A percentile compares a stretch with the other conserved stretches of the same genome.
These are phyloP conservation scores for Polylopha cassiicola DNA, from an alignment of 2,888 invertebrate species.

Conservation along the genomic window DNA sequence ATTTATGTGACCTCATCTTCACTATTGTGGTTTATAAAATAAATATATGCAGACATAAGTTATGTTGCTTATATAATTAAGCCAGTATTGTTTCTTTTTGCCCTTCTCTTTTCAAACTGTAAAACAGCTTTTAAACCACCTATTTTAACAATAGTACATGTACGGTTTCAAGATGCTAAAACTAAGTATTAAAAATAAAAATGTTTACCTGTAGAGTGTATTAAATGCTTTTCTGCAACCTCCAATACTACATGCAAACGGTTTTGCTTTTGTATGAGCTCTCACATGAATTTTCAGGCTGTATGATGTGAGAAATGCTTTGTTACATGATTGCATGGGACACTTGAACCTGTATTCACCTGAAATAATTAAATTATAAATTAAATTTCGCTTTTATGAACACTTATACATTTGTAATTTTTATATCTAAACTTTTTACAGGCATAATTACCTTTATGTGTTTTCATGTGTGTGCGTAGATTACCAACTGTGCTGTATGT, in stretches of 20 bases:
- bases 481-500: constrained; percentile 97
- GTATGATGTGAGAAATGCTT: constrained; percentile 96
- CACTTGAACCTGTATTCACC: constrained; percentile 97
- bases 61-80: too few relatives aligned
- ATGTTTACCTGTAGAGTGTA: constrained; percentile 87
- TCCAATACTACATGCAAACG: constrained; percentile 89
- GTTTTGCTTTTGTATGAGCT: constrained; percentile 95
- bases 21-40: too few relatives aligned
- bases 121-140: too few relatives aligned
- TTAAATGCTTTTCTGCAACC: constrained; percentile 96
- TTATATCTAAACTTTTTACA: too few relatives aligned
- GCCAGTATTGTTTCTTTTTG: too few relatives aligned
- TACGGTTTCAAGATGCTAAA: constrained; percentile 6
- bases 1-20: too few relatives aligned
- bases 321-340: constrained; percentile 90
- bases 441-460: constrained; percentile 89
- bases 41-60: too few relatives aligned
- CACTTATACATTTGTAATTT: too few relatives aligned
- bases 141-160: too few relatives aligned
- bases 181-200: constrained; percentile 13
- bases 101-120: too few relatives aligned
- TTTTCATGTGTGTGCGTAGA: constrained; percentile 95
- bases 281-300: constrained; percentile 95
- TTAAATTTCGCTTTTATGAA: too few relatives aligned
- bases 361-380: too few relatives aligned